Conservation (phyloP, 2,888 invertebrate species). For the Morpho helenor region DNA sequence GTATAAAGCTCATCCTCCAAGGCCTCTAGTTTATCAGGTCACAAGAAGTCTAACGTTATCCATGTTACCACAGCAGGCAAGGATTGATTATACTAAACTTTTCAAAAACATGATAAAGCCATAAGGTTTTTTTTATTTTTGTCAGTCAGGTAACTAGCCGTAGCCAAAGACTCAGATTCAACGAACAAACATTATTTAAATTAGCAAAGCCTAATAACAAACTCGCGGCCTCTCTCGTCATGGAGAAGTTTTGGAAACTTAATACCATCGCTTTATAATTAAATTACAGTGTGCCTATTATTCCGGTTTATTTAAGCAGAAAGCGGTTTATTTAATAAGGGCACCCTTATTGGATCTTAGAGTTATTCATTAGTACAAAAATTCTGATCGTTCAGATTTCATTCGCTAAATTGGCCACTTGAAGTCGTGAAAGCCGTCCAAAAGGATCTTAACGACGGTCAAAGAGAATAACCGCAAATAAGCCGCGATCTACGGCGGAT, state of each 20-base stretch:
- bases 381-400: slow-evolving; percentile 76
- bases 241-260: slow-evolving; percentile 1
- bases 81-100: too few relatives aligned
- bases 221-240: too few relatives aligned
- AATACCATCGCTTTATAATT: slow-evolving; percentile 31
- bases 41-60: too few relatives aligned
- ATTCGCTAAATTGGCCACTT: slow-evolving; percentile 76
- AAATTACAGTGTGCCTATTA: slow-evolving; percentile 56
- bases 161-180: too few relatives aligned
- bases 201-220: too few relatives aligned
- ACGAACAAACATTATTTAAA: too few relatives aligned
- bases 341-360: slow-evolving; percentile 49
- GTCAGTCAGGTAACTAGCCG: too few relatives aligned
- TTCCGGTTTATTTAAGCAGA: slow-evolving; percentile 33
- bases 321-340: slow-evolving; percentile 53
- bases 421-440: slow-evolving; percentile 73
- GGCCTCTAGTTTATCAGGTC: too few relatives aligned
- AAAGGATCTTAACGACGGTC: slow-evolving; percentile 78
- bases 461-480: slow-evolving; percentile 79
- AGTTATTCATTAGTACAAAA: slow-evolving; percentile 77
- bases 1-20: too few relatives aligned
- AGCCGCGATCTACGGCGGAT: slow-evolving; percentile 71
- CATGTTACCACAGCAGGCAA: too few relatives aligned
- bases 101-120: too few relatives aligned
- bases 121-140: too few relatives aligned